phyloP scores from a whole-genome alignment of 2,113 vertebrate genomes.

The Alethe diademata region DNA sequence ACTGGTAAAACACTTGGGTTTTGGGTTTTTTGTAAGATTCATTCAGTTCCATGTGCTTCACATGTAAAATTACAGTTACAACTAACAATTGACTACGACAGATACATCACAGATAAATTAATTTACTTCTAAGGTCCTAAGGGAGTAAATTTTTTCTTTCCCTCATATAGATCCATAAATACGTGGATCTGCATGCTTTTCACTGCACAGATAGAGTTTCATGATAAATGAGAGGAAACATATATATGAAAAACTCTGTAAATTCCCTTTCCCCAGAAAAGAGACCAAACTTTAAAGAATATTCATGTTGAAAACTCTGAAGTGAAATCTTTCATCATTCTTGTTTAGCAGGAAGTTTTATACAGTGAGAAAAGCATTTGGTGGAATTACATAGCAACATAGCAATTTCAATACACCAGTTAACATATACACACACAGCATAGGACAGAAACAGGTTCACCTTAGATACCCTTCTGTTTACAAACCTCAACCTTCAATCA shows the following conservation, averaged over 20 bases:
- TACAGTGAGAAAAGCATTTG: neutral
- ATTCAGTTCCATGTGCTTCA: neutral
- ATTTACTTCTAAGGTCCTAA: neutral
- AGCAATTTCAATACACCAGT: neutral
- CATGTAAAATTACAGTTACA: neutral
- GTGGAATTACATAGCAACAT: neutral
- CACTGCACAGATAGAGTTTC: neutral
- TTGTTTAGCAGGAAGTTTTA: neutral
- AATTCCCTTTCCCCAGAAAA: neutral
- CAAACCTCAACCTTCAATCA: neutral
- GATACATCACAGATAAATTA: neutral
- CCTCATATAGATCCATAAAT: neutral
- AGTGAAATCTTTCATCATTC: neutral
- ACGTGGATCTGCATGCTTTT: neutral
- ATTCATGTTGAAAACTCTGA: neutral
- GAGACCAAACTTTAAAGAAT: neutral
- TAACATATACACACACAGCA: neutral
- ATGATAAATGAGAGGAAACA: neutral
- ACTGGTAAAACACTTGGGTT: rapidly evolving
- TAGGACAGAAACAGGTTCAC: neutral
- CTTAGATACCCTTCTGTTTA: neutral
- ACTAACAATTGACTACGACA: neutral
- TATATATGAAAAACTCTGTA: neutral
- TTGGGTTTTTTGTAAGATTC: neutral
- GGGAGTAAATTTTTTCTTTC: neutral